These are phyloP conservation scores for Pantala flavescens DNA, from an alignment of 1,140 invertebrate species.

Conservation along the genomic window DNA sequence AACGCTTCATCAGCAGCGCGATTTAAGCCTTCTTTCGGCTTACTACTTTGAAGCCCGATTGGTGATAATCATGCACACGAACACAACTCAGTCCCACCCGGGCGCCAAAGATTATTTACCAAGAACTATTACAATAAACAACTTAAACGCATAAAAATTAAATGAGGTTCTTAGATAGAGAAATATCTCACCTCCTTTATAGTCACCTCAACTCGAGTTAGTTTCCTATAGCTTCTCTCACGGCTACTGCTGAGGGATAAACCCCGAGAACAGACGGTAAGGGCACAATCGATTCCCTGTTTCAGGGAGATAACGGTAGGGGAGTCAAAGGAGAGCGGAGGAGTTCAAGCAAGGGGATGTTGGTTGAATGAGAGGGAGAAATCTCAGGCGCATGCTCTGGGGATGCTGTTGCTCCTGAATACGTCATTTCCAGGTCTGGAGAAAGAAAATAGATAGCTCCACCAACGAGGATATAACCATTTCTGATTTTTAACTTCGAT, in stretches of 20 bases:
- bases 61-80: too few species aligned
- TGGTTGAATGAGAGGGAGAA: background rate
- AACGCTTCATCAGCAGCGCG: too few species aligned
- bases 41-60: too few species aligned
- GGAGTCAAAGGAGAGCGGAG: background rate
- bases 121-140: too few species aligned
- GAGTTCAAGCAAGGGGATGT: background rate
- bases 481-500: too few species aligned
- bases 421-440: constrained; percentile 4
- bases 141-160: too few species aligned
- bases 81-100: too few species aligned
- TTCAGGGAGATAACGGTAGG: background rate
- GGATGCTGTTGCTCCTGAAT: background rate
- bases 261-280: background rate
- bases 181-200: background rate
- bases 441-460: background rate
- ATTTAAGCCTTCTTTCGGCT: too few species aligned
- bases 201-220: background rate
- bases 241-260: background rate
- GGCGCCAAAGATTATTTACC: too few species aligned
- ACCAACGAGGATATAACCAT: too few species aligned
- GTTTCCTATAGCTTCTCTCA: background rate
- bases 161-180: too few species aligned
- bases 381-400: background rate
- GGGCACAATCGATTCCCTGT: background rate